Base-by-base conservation (phyloP, 2,797 vertebrate genomes). In the Adelosebastes latens region DNA sequence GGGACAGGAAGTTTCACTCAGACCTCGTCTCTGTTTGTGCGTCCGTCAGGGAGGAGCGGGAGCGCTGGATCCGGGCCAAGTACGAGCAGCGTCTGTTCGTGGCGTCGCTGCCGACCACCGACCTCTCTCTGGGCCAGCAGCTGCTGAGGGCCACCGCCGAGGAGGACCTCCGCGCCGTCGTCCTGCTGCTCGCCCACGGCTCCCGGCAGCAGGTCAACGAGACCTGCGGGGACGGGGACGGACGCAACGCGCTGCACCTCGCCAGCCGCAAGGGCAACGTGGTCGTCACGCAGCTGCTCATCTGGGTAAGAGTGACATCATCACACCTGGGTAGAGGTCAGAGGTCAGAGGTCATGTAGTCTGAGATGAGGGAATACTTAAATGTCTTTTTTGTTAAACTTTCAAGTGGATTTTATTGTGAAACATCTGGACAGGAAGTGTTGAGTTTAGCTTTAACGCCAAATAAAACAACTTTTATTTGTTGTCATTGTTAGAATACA, bases 81-180 rank as follows among this genome's bases (percentile, higher is more conserved):
- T 99, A 99, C 0, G 98, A 99, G 91, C 98, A 99, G 95, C 98
- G 97, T n/a, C 95, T 99, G 46, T 99, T 99, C 95, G 92, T 99
- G 88, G 96, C 97, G 0, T 93, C 97, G 0, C 93, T 97, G 87
- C 93, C 96, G 0, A 94, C 95, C 91, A 75, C 94, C 1, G 98
- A 99, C 53, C 93, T 98, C 12, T 92, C 97, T 2, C 95, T 99
- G 83, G 98, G 98, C 16, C 98, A 99, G 90, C 97, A 97, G 81
- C 95, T 99, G 82, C 95, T 99, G 80, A 87, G 96, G 31, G 97
- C 97, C 25, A 96, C 97, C 0, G 97, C 96, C 0, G 98, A 99
- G 31, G 98, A 99, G 88, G 98, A 99, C 92, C 94, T 99, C 68
- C 90, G 96, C 61, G 20, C 86, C 0, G 97, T 98, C 68, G 97